Evolutionary conservation across 2,113 vertebrate genomes (phyloP).

Genomic region (Chitala chitala): DNA sequence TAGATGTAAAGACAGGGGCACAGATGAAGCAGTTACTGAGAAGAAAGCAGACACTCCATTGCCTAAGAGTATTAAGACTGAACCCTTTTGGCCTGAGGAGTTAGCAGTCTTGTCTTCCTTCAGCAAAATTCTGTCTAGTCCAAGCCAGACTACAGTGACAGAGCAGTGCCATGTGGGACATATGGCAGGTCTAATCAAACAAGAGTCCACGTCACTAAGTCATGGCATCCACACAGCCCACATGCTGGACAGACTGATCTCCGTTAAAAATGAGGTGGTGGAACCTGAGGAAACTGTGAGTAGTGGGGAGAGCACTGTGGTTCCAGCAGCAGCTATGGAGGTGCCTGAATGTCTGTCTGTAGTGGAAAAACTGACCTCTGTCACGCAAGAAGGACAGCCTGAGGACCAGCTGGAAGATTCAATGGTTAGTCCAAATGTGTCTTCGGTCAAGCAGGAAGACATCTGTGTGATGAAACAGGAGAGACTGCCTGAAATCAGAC

Average conservation of each 20-base stretch:
- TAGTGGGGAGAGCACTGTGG: constrained; percentile 15
- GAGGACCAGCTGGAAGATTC: not conserved
- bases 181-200: constrained; percentile 33
- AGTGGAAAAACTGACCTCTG: not conserved
- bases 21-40: not conserved
- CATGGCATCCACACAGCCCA: constrained; percentile 58
- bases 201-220: constrained; percentile 49
- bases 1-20: not conserved
- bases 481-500: not conserved
- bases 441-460: not conserved
- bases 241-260: constrained; percentile 57
- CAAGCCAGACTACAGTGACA: not conserved
- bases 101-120: not conserved
- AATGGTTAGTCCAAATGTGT: too few species aligned
- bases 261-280: constrained; percentile 43
- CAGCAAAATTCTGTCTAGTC: not conserved
- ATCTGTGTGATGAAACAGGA: not conserved
- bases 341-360: too few species aligned
- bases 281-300: constrained; percentile 17
- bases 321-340: not conserved
- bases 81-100: constrained; percentile 37
- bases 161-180: constrained; percentile 22
- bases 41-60: not conserved
- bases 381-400: not conserved
- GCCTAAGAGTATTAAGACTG: constrained; percentile 33